phyloP scores from a whole-genome alignment of 2,797 vertebrate species.

The Phaenicophaeus curvirostris region DNA sequence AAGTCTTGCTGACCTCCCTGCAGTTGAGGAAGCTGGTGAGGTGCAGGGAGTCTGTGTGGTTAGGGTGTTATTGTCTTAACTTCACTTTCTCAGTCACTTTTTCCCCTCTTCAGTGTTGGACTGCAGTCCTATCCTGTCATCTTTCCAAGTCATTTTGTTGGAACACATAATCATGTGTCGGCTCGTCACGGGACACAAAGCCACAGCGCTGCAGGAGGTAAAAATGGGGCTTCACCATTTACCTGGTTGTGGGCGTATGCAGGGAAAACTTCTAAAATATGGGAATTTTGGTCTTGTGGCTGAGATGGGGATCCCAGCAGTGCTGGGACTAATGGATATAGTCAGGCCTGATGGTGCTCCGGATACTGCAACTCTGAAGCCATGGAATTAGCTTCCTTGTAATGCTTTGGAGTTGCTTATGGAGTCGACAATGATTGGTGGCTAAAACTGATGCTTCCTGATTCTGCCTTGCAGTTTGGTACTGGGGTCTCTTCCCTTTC shows the following conservation, averaged over 20 bases:
- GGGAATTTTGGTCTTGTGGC: background rate
- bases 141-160: slow-evolving; percentile 97
- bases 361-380: background rate
- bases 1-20: background rate
- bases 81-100: too few species aligned
- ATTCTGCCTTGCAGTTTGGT: rapidly evolving
- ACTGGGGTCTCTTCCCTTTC: background rate
- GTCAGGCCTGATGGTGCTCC: background rate
- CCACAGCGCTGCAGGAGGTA: slow-evolving; percentile 96
- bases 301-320: background rate
- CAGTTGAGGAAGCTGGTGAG: background rate
- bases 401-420: rapidly evolving
- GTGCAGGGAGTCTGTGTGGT: rapidly evolving
- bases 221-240: background rate
- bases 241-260: too few species aligned
- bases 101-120: slow-evolving; percentile 87
- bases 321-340: rapidly evolving
- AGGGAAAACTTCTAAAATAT: rapidly evolving
- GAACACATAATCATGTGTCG: slow-evolving; percentile 99
- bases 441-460: background rate
- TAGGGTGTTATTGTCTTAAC: background rate
- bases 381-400: rapidly evolving
- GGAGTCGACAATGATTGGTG: rapidly evolving
- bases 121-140: slow-evolving; percentile 97
- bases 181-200: slow-evolving; percentile 97